A percentile compares a stretch with the other conserved stretches of the same genome.
Conservation (phyloP, 2,113 vertebrate genomes). For the Toxotes jaculatrix region DNA sequence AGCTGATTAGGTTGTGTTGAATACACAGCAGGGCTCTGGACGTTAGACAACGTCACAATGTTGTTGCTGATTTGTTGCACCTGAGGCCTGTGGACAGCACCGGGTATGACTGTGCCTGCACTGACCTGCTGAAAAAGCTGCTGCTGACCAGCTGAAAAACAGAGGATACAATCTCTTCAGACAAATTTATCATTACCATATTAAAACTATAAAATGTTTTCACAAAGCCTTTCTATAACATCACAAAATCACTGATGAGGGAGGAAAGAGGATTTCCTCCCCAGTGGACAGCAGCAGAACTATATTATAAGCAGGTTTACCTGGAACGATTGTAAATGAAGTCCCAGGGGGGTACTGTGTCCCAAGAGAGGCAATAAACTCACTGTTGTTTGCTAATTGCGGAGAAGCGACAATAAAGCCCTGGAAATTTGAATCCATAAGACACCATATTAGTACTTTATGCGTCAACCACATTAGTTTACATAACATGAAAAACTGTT, state of each 20-base stretch:
- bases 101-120: conserved; percentile 57
- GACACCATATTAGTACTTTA: background rate
- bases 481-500: background rate
- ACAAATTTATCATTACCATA: background rate
- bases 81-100: conserved; percentile 76
- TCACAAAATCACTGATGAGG: background rate
- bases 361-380: conserved; percentile 87
- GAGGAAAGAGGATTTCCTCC: background rate
- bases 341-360: conserved; percentile 87
- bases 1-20: conserved; percentile 51
- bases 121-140: conserved; percentile 64
- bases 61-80: conserved; percentile 81
- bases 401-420: conserved; percentile 88
- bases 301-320: conserved; percentile 75
- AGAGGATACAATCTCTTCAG: background rate
- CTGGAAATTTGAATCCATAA: conserved; percentile 75
- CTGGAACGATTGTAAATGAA: conserved; percentile 87
- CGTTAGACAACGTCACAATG: conserved; percentile 74
- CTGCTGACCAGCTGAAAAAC: conserved; percentile 69
- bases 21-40: conserved; percentile 76
- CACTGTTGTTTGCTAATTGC: conserved; percentile 85
- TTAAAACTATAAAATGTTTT: background rate
- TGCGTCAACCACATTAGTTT: background rate
- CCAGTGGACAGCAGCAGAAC: background rate
- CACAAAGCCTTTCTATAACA: background rate